Evolutionary conservation across 2,888 invertebrate species (phyloP).

Genomic region (Corbicula japonica): DNA sequence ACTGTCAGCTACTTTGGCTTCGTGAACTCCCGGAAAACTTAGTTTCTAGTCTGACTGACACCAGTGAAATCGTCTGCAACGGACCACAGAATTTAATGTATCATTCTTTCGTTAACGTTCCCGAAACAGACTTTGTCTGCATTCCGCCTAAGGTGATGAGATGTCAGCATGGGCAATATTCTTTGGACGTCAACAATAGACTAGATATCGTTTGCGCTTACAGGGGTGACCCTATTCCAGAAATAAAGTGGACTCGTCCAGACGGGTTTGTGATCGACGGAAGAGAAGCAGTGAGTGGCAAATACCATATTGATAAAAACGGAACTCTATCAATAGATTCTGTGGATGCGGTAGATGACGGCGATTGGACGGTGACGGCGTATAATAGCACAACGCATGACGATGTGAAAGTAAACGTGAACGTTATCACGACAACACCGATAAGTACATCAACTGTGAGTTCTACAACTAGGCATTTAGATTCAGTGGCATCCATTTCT

Average conservation of each 20-base stretch:
- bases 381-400: slow-evolving; percentile 59
- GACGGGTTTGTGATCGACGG: slow-evolving; percentile 56
- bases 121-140: slow-evolving; percentile 62
- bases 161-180: slow-evolving; percentile 56
- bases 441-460: slow-evolving; percentile 29
- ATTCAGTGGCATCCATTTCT: neutral
- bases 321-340: slow-evolving; percentile 64
- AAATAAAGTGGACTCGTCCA: slow-evolving; percentile 65
- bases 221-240: slow-evolving; percentile 70
- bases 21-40: slow-evolving; percentile 55
- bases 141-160: slow-evolving; percentile 64
- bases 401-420: slow-evolving; percentile 34
- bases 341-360: slow-evolving; percentile 49
- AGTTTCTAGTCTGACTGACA: slow-evolving; percentile 42
- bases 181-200: slow-evolving; percentile 47
- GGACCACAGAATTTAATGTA: slow-evolving; percentile 64
- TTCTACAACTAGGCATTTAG: slow-evolving; percentile 1
- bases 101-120: slow-evolving; percentile 57
- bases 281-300: slow-evolving; percentile 32
- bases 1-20: slow-evolving; percentile 72
- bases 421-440: slow-evolving; percentile 44
- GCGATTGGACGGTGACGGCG: slow-evolving; percentile 61
- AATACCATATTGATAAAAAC: slow-evolving; percentile 51
- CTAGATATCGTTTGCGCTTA: slow-evolving; percentile 61
- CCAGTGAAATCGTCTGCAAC: slow-evolving; percentile 63